These are phyloP conservation scores for Acronicta aceris DNA, from an alignment of 2,888 invertebrate genomes.

Conservation along the genomic window DNA sequence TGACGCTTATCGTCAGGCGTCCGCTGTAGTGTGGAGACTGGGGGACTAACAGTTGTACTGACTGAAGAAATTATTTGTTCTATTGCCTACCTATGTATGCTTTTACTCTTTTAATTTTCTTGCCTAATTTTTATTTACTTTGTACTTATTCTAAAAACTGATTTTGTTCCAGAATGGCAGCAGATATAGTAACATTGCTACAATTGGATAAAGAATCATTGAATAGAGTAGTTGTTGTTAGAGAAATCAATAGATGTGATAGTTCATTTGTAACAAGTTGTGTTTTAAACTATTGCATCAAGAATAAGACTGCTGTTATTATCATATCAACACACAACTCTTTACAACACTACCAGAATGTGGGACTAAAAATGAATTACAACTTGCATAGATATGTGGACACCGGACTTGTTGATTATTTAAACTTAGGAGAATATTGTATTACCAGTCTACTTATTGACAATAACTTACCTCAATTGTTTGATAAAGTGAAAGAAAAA, in stretches of 20 bases:
- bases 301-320: slow-evolving; percentile 89
- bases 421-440: slow-evolving; percentile 72
- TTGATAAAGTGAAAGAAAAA: slow-evolving; percentile 77
- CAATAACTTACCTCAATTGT: slow-evolving; percentile 76
- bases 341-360: slow-evolving; percentile 92
- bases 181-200: slow-evolving; percentile 90
- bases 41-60: slow-evolving; percentile 17
- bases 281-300: slow-evolving; percentile 90
- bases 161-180: slow-evolving; percentile 87
- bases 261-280: slow-evolving; percentile 92
- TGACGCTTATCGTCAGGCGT: slow-evolving; percentile 57
- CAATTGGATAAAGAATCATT: slow-evolving; percentile 90
- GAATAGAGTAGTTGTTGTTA: slow-evolving; percentile 90
- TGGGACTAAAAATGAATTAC: slow-evolving; percentile 93
- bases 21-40: slow-evolving; percentile 1
- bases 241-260: slow-evolving; percentile 92
- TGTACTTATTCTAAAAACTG: slow-evolving; percentile 18
- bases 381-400: slow-evolving; percentile 89
- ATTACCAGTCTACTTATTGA: slow-evolving; percentile 63
- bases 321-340: slow-evolving; percentile 92
- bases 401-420: slow-evolving; percentile 71
- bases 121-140: background rate
- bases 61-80: slow-evolving; percentile 17
- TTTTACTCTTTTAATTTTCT: background rate
- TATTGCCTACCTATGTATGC: background rate